Evolutionary conservation across 2,797 vertebrate genomes (phyloP), one percentile per base, ranked within the genome.

Genomic region (Esox masquinongy): DNA sequence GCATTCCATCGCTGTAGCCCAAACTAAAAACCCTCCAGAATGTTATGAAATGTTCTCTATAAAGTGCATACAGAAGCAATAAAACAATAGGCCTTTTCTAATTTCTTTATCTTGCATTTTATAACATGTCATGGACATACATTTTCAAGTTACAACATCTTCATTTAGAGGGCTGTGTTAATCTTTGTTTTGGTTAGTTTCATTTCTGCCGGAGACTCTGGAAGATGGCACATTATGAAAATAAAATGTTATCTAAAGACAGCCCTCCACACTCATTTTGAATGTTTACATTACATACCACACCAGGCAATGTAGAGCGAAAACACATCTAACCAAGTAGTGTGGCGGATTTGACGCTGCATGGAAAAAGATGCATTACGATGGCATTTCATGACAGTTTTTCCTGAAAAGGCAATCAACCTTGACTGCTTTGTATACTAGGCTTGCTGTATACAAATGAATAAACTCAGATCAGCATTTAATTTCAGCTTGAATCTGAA

Each of bases 401-500:
- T 69, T 71, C 50, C 34, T 74, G 69, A 76, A 49, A 36, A 73
- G 66, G 19, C 16, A 50, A 77, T 16, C 53, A 59, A 73, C 64
- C 70, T 7, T 51, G 4, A 74, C 64, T 67, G 19, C 73, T 81
- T 79, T n/a, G 75, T 67, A 77, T 74, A 66, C 74, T 36, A 66
- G 50, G 24, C 31, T 83, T 82, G 36, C 36, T 39, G 6, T 3
- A 70, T 70, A 50, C 43, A 50, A 16, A 29, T 51, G 24, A 50
- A n/a, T 22, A 64, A 72, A 69, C 75, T 39, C 67, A 79, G 64
- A 74, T 81, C 51, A 80, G 51, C 5, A 36, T 19, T 1, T 70
- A 15, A 50, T 39, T 43, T n/a, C 16, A 77, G 34, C 31, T 76
- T 68, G 47, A 6, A 2, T 67, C 31, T 34, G 26, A 15, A 34